Conservation (phyloP, 2,888 invertebrate genomes). For the Linhomoeus sp. region DNA sequence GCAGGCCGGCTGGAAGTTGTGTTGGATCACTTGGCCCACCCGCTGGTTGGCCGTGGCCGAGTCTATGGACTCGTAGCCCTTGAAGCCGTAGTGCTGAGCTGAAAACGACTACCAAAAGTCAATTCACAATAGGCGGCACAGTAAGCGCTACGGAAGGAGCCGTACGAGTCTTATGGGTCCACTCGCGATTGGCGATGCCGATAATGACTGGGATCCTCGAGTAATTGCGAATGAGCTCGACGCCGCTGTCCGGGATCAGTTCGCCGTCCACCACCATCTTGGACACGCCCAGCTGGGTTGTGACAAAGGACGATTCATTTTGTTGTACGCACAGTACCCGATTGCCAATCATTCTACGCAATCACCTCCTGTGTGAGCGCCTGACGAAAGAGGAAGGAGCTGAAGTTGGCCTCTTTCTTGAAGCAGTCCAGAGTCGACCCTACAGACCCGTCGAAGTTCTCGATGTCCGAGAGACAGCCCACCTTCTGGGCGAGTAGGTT, state of each 20-base stretch:
- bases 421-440: constrained; percentile 16
- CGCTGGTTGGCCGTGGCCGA: constrained; percentile 14
- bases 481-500: too few species aligned
- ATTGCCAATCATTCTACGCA: not conserved
- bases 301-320: too few species aligned
- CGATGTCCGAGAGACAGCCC: too few species aligned
- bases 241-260: constrained; percentile 16
- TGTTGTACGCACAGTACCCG: too few species aligned
- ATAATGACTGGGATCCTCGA: constrained; percentile 23
- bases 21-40: constrained; percentile 16
- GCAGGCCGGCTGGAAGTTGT: not conserved
- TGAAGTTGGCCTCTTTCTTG: constrained; percentile 20
- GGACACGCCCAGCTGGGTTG: constrained; percentile 19
- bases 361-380: constrained; percentile 19
- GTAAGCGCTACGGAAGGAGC: too few species aligned
- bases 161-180: constrained; percentile 26
- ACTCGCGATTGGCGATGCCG: constrained; percentile 24
- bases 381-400: constrained; percentile 16
- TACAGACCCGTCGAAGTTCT: too few species aligned
- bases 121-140: too few species aligned
- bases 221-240: constrained; percentile 12
- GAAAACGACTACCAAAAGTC: constrained; percentile 4
- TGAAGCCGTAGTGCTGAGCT: constrained; percentile 23
- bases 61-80: constrained; percentile 12
- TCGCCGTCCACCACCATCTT: constrained; percentile 27